These are phyloP conservation scores for Archivesica marissinica DNA, from an alignment of 1,140 invertebrate genomes.

Conservation along the genomic window DNA sequence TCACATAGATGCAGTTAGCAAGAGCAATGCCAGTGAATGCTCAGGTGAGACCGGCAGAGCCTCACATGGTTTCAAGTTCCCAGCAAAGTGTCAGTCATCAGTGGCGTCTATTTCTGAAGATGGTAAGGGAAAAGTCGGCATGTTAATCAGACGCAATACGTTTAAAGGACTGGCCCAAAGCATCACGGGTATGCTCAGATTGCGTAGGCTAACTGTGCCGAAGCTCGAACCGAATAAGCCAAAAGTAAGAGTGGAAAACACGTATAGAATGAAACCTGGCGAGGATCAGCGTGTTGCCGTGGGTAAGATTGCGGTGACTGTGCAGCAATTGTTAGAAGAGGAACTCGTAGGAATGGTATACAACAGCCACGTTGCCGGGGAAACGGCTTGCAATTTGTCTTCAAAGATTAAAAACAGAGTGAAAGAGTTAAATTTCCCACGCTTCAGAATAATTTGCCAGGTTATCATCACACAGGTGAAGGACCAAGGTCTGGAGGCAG, in stretches of 20 bases:
- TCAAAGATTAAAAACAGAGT: conserved; percentile 68
- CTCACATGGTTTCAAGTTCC: neutral
- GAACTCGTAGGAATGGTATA: conserved; percentile 61
- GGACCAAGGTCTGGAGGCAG: conserved; percentile 71
- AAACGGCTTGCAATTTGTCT: conserved; percentile 56
- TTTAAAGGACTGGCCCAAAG: neutral
- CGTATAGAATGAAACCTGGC: conserved; percentile 70
- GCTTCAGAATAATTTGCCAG: conserved; percentile 75
- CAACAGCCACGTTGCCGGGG: conserved; percentile 42
- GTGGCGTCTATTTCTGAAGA: too few relatives aligned
- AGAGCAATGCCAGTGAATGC: neutral
- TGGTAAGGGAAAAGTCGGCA: neutral
- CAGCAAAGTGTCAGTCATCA: neutral
- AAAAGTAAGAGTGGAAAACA: conserved; percentile 70
- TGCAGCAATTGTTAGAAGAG: conserved; percentile 48
- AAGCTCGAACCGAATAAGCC: conserved; percentile 43
- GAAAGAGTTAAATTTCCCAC: conserved; percentile 67
- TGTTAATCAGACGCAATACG: conserved; percentile 6
- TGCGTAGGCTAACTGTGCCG: neutral
- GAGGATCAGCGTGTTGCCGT: conserved; percentile 59
- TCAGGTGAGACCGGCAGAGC: neutral
- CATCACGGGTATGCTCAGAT: conserved; percentile 16
- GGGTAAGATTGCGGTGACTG: conserved; percentile 50
- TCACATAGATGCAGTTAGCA: neutral
- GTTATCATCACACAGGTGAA: conserved; percentile 72